Base-by-base conservation (phyloP, 2,113 vertebrate genomes). In the Psephotus haematonotus region DNA sequence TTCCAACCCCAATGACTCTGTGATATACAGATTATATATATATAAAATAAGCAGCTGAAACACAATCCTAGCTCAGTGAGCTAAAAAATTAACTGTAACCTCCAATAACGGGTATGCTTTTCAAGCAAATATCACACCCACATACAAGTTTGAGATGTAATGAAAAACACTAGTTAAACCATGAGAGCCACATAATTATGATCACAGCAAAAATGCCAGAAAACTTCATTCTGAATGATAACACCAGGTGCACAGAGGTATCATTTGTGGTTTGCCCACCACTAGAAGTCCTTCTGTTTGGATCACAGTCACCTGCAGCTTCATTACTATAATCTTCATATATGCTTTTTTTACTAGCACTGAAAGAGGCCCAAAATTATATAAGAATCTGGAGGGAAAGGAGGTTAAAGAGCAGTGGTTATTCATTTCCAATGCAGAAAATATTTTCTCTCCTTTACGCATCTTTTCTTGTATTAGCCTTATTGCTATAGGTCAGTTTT, bases 21-120 rank as follows among this genome's bases (percentile, higher is more conserved):
- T 43, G 5, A 33, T 9, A n/a, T 0, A 11, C 2, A 13, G 2
- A 33, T 16, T 2, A 19, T 17, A 53, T 1, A 33, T 12, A 46
- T 2, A 18, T 17, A 46, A 81, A 41, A 6, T 27, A 74, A 76
- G 6, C 8, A 70, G 17, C 28, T 80, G 25, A 94, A 93, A 86
- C 4, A 52, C 13, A 92, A 86, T 28, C 24, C n/a, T 68, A 27
- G 9, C 24, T 86, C 60, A 88, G 11, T 22, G 20, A 74, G 15
- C 23, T 47, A 88, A 82, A 92, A 85, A 70, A 46, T 33, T 28
- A 85, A 71, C 27, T 0, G 1, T 47, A 80, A 50, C 9, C 29
- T 86, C 60, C 14, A 86, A 20, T 60, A 90, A 77, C 1, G 24
- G 14, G 10, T 46, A 28, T 37, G 29, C 9, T 86, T 81, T 81